phyloP scores from a whole-genome alignment of 2,797 vertebrate species.

The Rhynchotus rufescens region DNA sequence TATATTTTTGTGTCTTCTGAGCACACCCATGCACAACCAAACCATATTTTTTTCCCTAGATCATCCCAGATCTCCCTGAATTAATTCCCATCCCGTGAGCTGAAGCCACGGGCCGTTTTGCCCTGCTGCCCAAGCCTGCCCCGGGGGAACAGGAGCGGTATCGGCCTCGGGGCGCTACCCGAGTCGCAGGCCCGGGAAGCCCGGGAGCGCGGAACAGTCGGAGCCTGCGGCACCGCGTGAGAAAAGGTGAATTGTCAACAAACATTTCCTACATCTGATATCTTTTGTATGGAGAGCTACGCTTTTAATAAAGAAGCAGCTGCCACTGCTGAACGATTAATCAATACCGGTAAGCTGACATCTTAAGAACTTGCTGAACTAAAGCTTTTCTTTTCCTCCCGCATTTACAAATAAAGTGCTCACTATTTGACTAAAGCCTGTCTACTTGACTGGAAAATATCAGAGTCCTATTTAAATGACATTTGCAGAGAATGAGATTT shows the following conservation, averaged over 20 bases:
- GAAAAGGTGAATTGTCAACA: conserved; percentile 74
- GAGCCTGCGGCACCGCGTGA: conserved; percentile 29
- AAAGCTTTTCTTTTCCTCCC: conserved; percentile 74
- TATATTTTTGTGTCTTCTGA: not conserved
- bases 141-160: conserved; percentile 19
- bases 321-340: conserved; percentile 79
- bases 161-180: conserved; percentile 33
- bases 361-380: conserved; percentile 78
- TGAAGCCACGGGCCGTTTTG: not conserved
- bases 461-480: conserved; percentile 84
- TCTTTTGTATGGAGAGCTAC: conserved; percentile 67
- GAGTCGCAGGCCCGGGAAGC: not conserved
- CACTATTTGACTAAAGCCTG: conserved; percentile 80
- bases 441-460: conserved; percentile 80
- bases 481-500: conserved; percentile 83
- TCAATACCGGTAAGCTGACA: conserved; percentile 81
- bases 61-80: not conserved
- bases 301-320: conserved; percentile 81
- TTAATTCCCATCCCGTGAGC: not conserved
- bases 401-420: conserved; percentile 84
- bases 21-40: not conserved
- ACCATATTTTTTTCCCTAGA: not conserved
- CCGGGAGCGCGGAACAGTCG: not conserved
- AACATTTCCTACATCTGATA: conserved; percentile 76
- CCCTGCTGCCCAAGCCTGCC: conserved; percentile 39